phyloP scores from a whole-genome alignment of 2,797 vertebrate genomes.

The Enteromius afrohamiltoni region DNA sequence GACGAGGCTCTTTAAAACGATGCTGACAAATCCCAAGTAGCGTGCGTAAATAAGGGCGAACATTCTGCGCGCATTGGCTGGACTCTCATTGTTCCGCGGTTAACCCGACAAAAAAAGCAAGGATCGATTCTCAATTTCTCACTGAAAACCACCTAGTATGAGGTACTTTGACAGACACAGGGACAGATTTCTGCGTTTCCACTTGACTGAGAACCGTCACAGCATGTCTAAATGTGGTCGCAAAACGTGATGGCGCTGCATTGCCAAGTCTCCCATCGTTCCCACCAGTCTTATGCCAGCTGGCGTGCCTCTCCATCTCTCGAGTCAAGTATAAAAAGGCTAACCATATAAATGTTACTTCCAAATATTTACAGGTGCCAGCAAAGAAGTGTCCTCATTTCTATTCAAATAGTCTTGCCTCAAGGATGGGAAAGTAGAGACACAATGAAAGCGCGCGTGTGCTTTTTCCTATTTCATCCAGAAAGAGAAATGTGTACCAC shows the following conservation, averaged over 20 bases:
- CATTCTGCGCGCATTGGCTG: background rate
- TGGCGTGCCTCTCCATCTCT: constrained; percentile 70
- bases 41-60: constrained; percentile 12
- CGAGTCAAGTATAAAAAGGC: constrained; percentile 72
- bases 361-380: constrained; percentile 69
- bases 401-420: constrained; percentile 66
- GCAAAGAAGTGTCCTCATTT: constrained; percentile 68
- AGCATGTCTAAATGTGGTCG: constrained; percentile 79
- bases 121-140: constrained; percentile 50
- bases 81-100: constrained; percentile 19
- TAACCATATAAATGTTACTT: constrained; percentile 77
- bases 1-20: constrained; percentile 14
- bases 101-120: constrained; percentile 44
- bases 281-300: constrained; percentile 74
- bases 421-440: background rate
- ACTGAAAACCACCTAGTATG: constrained; percentile 41
- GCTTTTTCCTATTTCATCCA: constrained; percentile 33
- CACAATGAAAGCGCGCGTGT: constrained; percentile 6
- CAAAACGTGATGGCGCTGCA: constrained; percentile 74
- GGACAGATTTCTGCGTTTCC: constrained; percentile 73
- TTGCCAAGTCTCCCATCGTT: constrained; percentile 75
- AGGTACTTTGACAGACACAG: constrained; percentile 52
- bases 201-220: constrained; percentile 73
- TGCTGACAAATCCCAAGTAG: constrained; percentile 29
- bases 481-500: constrained; percentile 30